These are phyloP conservation scores for Orthonyx spaldingii DNA, from an alignment of 2,113 vertebrate species.

Conservation along the genomic window DNA sequence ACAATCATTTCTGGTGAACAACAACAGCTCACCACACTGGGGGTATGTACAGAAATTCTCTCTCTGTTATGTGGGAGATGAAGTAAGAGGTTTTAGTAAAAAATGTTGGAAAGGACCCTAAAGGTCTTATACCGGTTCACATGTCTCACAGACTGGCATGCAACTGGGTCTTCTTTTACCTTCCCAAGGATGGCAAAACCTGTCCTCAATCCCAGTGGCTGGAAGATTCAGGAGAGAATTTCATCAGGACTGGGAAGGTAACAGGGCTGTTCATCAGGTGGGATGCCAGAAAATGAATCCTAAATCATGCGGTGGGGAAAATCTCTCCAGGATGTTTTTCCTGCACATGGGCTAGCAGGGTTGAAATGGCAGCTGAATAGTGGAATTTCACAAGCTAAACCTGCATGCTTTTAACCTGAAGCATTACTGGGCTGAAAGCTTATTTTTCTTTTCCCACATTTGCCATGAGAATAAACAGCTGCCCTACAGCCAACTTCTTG, in stretches of 20 bases:
- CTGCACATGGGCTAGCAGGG: neutral
- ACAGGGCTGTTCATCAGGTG: neutral
- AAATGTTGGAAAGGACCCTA: neutral
- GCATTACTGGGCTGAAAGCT: neutral
- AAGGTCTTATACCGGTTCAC: neutral
- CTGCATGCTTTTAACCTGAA: neutral
- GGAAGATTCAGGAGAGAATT: neutral
- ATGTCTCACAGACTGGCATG: neutral
- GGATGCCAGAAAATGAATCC: neutral
- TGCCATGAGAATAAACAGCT: neutral
- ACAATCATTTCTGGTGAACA: neutral
- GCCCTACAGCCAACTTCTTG: neutral
- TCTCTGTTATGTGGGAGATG: accelerated
- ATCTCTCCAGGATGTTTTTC: neutral
- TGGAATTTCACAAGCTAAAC: neutral
- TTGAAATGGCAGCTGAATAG: neutral
- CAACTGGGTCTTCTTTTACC: neutral
- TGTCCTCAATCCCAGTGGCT: neutral
- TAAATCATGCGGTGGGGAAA: neutral
- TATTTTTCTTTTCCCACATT: neutral
- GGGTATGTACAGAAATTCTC: neutral
- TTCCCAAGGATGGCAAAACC: neutral
- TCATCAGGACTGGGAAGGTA: neutral
- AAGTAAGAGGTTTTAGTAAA: neutral
- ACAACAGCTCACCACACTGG: neutral